phyloP scores from a whole-genome alignment of 1,140 invertebrate genomes.

The Acromyrmex heyeri region DNA sequence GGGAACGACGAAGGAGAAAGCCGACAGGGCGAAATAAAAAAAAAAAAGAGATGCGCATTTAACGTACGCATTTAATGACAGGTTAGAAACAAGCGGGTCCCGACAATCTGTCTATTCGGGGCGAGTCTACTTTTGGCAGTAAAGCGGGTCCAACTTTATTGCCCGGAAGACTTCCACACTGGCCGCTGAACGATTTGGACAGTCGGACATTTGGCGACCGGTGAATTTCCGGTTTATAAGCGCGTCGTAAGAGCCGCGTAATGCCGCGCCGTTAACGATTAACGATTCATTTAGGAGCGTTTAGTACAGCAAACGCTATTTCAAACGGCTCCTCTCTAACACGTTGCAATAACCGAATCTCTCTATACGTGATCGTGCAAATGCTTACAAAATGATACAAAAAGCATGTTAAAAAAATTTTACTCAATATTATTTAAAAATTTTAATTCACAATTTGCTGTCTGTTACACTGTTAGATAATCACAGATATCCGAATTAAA shows the following conservation, averaged over 20 bases:
- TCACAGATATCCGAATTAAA: not conserved
- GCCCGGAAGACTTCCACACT: conserved; percentile 77
- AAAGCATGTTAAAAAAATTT: not conserved
- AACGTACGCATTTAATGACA: conserved; percentile 76
- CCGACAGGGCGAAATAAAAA: conserved; percentile 63
- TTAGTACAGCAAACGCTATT: conserved; percentile 77
- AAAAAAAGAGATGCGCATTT: conserved; percentile 75
- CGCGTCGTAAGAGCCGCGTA: conserved; percentile 80
- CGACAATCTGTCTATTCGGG: conserved; percentile 53
- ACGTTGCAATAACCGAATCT: conserved; percentile 47
- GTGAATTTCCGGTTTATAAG: conserved; percentile 86
- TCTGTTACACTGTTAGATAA: not conserved
- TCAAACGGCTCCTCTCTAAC: conserved; percentile 47
- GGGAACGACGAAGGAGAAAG: not conserved
- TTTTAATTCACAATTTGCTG: not conserved
- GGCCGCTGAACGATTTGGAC: conserved; percentile 80
- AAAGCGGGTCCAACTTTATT: conserved; percentile 83
- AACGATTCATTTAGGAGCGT: conserved; percentile 86
- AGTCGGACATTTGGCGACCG: conserved; percentile 78
- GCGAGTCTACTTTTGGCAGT: conserved; percentile 76
- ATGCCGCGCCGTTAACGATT: conserved; percentile 84
- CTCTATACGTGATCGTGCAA: conserved; percentile 31
- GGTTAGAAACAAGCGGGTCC: conserved; percentile 75
- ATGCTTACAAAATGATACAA: conserved; percentile 49
- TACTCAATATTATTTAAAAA: too few relatives aligned